A percentile compares a stretch with the other conserved stretches of the same genome.
phyloP scores from a whole-genome alignment of 2,797 vertebrate genomes.

The Muraenolepis orangiensis region DNA sequence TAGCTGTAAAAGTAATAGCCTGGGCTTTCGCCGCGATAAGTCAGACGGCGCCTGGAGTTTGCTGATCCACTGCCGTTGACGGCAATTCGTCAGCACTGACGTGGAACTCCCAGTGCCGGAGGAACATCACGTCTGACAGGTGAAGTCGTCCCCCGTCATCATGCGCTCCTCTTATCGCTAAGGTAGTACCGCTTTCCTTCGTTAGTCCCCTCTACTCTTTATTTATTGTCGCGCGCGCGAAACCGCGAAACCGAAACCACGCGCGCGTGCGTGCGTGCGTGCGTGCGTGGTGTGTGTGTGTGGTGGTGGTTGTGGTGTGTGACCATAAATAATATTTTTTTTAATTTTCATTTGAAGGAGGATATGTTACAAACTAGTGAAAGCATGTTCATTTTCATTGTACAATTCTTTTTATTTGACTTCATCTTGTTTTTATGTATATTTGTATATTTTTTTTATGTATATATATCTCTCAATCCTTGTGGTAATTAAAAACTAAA shows the following conservation, averaged over 20 bases:
- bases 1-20: conserved; percentile 59
- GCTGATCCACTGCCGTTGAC: conserved; percentile 63
- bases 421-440: no score
- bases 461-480: no score
- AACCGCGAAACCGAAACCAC: no score
- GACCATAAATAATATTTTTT: background rate
- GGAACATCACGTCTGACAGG: conserved; percentile 55
- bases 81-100: conserved; percentile 70
- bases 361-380: background rate
- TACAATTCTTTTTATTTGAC: no score
- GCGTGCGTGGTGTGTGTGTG: no score
- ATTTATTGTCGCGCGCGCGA: background rate
- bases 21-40: conserved; percentile 64
- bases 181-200: conserved; percentile 28
- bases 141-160: conserved; percentile 60
- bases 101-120: conserved; percentile 53
- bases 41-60: conserved; percentile 58
- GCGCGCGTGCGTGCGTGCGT: background rate
- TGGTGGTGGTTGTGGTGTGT: no score
- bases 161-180: conserved; percentile 41
- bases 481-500: background rate
- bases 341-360: background rate
- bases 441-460: no score
- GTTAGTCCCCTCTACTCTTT: background rate
- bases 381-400: background rate